A percentile compares a stretch with the other conserved stretches of the same genome.
These are phyloP conservation scores for Megalops atlanticus DNA, from an alignment of 2,113 vertebrate species.

Conservation along the genomic window DNA sequence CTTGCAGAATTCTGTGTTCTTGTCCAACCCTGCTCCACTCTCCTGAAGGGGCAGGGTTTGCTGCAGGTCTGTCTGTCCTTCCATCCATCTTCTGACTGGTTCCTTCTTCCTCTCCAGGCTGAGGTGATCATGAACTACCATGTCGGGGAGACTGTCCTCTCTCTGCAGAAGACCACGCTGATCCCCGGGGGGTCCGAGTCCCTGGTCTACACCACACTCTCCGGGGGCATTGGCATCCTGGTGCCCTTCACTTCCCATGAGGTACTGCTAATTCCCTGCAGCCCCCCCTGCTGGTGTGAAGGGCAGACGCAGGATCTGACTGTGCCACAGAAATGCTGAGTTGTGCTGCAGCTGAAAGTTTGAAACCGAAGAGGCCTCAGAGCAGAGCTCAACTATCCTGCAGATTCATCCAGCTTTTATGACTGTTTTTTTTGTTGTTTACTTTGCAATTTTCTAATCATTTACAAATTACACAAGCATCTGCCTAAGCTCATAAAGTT, in stretches of 20 bases:
- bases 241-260: slow-evolving; percentile 98
- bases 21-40: too few species aligned
- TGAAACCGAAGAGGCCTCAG: too few species aligned
- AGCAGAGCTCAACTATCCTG: too few species aligned
- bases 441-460: background rate
- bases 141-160: slow-evolving; percentile 90
- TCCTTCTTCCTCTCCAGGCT: slow-evolving; percentile 69
- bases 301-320: background rate
- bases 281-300: background rate
- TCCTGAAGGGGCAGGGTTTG: too few species aligned
- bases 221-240: slow-evolving; percentile 93
- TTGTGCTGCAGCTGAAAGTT: too few species aligned
- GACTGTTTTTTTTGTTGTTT: background rate
- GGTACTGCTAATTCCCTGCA: slow-evolving; percentile 62
- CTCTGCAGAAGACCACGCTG: slow-evolving; percentile 94
- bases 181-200: slow-evolving; percentile 97
- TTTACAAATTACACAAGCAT: background rate
- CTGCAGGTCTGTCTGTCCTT: background rate
- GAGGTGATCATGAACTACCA: slow-evolving; percentile 97
- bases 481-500: background rate
- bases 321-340: too few species aligned
- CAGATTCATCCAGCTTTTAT: too few species aligned
- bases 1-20: too few species aligned
- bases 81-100: background rate
- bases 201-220: slow-evolving; percentile 94